Evolutionary conservation across 1,140 invertebrate genomes (phyloP).

Genomic region (Eciton burchellii): DNA sequence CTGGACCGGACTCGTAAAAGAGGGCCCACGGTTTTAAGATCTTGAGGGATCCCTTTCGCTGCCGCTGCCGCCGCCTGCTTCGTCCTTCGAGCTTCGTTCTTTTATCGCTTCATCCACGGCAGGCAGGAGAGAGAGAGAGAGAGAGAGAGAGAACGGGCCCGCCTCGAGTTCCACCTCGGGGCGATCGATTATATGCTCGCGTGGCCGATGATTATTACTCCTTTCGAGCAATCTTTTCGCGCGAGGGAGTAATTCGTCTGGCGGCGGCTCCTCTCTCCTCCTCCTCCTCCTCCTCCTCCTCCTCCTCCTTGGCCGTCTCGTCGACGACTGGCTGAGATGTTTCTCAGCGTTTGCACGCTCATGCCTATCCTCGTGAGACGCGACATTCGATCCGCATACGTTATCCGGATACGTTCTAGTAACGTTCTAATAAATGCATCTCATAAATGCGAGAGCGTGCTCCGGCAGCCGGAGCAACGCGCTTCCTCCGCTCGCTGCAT

Average conservation of each 20-base stretch:
- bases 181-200: slow-evolving; percentile 56
- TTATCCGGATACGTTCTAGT: slow-evolving; percentile 31
- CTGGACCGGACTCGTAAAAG: slow-evolving; percentile 23
- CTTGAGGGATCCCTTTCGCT: slow-evolving; percentile 4
- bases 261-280: slow-evolving; percentile 2
- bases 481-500: not conserved
- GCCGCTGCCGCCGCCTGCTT: not conserved
- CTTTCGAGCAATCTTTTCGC: slow-evolving; percentile 46
- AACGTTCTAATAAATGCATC: too few relatives aligned
- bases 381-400: slow-evolving; percentile 1
- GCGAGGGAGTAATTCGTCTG: slow-evolving; percentile 45
- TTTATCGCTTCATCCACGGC: slow-evolving; percentile 51
- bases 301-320: not conserved
- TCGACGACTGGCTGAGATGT: not conserved
- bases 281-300: not conserved
- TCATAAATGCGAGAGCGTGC: not conserved
- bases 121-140: too few relatives aligned
- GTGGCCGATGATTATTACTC: slow-evolving; percentile 56
- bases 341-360: slow-evolving; percentile 35
- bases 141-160: not conserved
- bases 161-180: slow-evolving; percentile 48
- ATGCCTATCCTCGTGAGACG: not conserved
- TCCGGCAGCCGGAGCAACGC: not conserved
- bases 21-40: slow-evolving; percentile 19
- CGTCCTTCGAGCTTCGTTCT: slow-evolving; percentile 27